Evolutionary conservation across 2,113 vertebrate species (phyloP), one percentile per base, ranked within the genome.

Genomic region (Columba janthina): DNA sequence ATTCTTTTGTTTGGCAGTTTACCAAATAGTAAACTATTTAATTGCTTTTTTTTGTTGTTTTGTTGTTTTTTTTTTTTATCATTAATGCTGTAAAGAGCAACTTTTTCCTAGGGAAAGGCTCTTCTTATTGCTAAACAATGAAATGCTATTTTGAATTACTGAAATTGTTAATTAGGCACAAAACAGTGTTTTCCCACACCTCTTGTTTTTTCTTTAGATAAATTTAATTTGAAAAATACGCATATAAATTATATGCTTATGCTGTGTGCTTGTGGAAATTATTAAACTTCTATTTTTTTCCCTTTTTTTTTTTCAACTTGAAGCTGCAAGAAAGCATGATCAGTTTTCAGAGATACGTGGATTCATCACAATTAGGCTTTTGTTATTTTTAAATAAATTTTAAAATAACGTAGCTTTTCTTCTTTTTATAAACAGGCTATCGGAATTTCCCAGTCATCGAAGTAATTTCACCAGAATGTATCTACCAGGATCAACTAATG

Each of bases 371-470:
- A 34, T 81, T 81, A 2, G 11, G 8, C 25, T 89, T 75, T 9
- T 62, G 32, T 67, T 92, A 53, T 54, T n/a, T 79, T 88, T 78
- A 75, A 56, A 46, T 95, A 83, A 51, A 51, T 72, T 75, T 56
- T 0, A 44, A 72, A 86, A 71, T 74, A 92, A 44, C 21, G 10
- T 53, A 72, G 77, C 67, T 89, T 12, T 81, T 5, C 89, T 36
- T 88, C 32, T 94, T 57, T 92, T 64, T 54, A 19, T 69, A 36
- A 96, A 96, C 80, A 98, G 98, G 79, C 88, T 98, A 2, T 97
- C 84, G 0, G 98, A 98, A 80, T 97, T 97, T 96, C 97, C 97
- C 64, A 97, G 36, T 96, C 97, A 97, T 97, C 97, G 96, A 77
- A 96, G 89, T 73, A 92, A 82, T 77, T 97, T 96, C 89, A 25